A percentile compares a stretch with the other conserved stretches of the same genome.
Conservation (phyloP, 2,888 invertebrate genomes). For the Linnaemya vulpina region DNA sequence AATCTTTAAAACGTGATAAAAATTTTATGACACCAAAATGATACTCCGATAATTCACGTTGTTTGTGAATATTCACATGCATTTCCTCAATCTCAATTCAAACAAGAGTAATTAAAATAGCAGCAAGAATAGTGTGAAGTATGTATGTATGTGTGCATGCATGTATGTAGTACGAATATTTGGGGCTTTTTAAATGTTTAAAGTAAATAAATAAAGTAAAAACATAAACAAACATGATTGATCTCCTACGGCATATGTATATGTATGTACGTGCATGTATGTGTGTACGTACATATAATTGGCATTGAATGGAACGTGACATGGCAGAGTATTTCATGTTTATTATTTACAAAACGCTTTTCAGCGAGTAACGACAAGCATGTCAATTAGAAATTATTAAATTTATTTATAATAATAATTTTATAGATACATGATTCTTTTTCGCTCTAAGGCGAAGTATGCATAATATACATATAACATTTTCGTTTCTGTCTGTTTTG, state of each 20-base stretch:
- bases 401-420: background rate
- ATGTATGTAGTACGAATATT: background rate
- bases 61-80: slow-evolving; percentile 8
- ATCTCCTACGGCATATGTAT: background rate
- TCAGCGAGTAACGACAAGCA: background rate
- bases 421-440: too few relatives aligned
- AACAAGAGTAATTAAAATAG: slow-evolving; percentile 36
- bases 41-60: slow-evolving; percentile 43
- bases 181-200: background rate
- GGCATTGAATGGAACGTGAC: background rate
- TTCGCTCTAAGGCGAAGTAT: too few relatives aligned
- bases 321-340: background rate
- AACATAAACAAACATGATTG: background rate
- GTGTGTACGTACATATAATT: background rate
- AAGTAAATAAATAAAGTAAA: background rate
- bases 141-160: background rate
- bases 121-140: slow-evolving; percentile 27
- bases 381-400: background rate
- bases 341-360: background rate
- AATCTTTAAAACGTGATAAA: slow-evolving; percentile 53
- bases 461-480: too few relatives aligned
- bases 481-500: background rate
- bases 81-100: slow-evolving; percentile 18
- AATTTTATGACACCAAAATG: slow-evolving; percentile 47
- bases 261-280: too few relatives aligned